Conservation (phyloP, 2,888 invertebrate species). For the Cosmia pyralina region DNA sequence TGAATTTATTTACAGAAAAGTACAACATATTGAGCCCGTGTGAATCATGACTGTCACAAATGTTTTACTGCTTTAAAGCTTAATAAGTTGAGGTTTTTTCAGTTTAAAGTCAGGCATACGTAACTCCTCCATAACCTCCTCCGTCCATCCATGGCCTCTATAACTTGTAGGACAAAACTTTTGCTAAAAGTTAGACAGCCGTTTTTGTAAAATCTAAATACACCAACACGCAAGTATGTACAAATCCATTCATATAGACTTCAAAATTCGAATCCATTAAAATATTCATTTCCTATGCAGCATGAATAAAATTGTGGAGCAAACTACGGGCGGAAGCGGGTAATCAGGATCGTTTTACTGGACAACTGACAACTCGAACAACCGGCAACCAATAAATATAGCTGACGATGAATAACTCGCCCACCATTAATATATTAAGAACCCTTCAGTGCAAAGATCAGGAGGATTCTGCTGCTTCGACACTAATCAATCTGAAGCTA, state of each 20-base stretch:
- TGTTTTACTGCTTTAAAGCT: background rate
- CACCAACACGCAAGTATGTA: too few relatives aligned
- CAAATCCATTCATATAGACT: too few relatives aligned
- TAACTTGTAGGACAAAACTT: background rate
- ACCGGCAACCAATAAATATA: slow-evolving; percentile 60
- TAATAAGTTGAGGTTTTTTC: background rate
- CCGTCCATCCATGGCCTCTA: background rate
- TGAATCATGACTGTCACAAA: background rate
- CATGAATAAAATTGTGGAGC: slow-evolving; percentile 27
- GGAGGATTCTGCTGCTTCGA: background rate
- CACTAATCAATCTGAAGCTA: slow-evolving; percentile 11
- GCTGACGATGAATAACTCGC: slow-evolving; percentile 42
- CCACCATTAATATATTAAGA: slow-evolving; percentile 31
- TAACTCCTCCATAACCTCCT: too few relatives aligned
- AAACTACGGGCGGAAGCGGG: slow-evolving; percentile 74
- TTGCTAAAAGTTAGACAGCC: background rate
- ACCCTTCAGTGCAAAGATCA: slow-evolving; percentile 30
- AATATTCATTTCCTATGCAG: slow-evolving; percentile 26
- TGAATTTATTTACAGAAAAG: background rate
- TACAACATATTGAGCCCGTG: background rate
- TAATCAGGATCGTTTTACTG: slow-evolving; percentile 74
- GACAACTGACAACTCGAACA: slow-evolving; percentile 51
- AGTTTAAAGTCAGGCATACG: background rate
- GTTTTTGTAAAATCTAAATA: slow-evolving; percentile 1
- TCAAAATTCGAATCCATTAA: slow-evolving; percentile 5